Evolutionary conservation across 1,140 invertebrate species (phyloP).

Genomic region (Drosophila arizonae): DNA sequence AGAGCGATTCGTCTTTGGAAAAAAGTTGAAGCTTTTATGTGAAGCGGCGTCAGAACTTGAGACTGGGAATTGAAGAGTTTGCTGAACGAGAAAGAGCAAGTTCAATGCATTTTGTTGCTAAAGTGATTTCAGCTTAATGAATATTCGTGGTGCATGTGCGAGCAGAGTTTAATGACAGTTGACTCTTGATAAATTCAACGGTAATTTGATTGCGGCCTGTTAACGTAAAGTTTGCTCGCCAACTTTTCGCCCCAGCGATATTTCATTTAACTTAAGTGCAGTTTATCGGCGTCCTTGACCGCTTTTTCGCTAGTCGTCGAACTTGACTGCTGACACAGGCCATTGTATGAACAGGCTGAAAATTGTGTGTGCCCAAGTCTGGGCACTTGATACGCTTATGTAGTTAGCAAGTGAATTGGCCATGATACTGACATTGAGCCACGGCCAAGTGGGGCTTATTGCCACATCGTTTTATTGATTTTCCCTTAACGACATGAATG

Average conservation of each 20-base stretch:
- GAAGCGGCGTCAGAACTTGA: background rate
- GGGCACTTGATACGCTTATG: background rate
- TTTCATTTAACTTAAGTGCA: conserved; percentile 18
- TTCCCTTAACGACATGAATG: conserved; percentile 8
- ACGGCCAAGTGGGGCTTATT: background rate
- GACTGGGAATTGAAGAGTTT: background rate
- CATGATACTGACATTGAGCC: conserved; percentile 41
- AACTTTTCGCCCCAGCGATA: conserved; percentile 3
- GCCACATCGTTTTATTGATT: conserved; percentile 22
- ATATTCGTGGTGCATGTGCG: background rate
- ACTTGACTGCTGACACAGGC: conserved; percentile 32
- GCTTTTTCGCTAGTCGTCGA: conserved; percentile 19
- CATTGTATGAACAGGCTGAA: conserved; percentile 12
- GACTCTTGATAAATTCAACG: conserved; percentile 4
- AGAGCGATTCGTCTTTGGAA: background rate
- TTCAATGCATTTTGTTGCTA: conserved; percentile 4
- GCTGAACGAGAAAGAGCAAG: background rate
- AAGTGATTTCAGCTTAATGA: conserved; percentile 2
- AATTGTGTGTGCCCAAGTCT: conserved; percentile 18
- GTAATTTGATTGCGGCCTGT: background rate
- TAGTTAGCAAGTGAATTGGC: conserved; percentile 25
- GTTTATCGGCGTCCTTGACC: conserved; percentile 25
- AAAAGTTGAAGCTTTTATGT: background rate
- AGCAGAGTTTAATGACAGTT: conserved; percentile 1
- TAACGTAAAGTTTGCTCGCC: background rate